These are phyloP conservation scores for Noctuana brunneofusca DNA, from an alignment of 2,888 invertebrate species.

Conservation along the genomic window DNA sequence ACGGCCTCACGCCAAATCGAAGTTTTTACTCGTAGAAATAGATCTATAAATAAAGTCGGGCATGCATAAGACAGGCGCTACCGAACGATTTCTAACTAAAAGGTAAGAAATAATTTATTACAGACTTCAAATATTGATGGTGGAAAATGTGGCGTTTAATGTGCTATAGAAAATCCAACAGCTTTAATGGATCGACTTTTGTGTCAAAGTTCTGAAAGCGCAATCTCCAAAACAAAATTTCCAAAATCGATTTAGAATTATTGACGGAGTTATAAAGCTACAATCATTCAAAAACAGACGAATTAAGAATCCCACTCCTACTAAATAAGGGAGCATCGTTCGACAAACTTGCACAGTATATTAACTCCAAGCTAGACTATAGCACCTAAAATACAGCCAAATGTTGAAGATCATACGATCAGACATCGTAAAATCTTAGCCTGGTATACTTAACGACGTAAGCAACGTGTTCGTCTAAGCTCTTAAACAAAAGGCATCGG, in stretches of 20 bases:
- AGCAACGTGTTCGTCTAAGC: constrained; percentile 11
- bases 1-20: constrained; percentile 19
- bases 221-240: too few relatives aligned
- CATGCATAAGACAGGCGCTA: not conserved
- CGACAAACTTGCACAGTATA: not conserved
- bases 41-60: constrained; percentile 3
- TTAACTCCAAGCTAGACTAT: not conserved
- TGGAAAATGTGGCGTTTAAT: too few relatives aligned
- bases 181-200: too few relatives aligned
- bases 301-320: too few relatives aligned
- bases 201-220: too few relatives aligned
- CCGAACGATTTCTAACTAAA: not conserved
- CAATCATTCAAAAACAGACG: too few relatives aligned
- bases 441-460: constrained; percentile 1
- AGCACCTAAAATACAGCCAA: not conserved
- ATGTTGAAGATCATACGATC: not conserved
- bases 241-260: too few relatives aligned
- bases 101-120: too few relatives aligned
- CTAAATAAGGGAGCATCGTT: too few relatives aligned
- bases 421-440: constrained; percentile 17
- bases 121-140: too few relatives aligned
- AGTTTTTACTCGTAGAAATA: constrained; percentile 6
- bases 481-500: constrained; percentile 13
- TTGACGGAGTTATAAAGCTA: too few relatives aligned
- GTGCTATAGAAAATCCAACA: too few relatives aligned